Percentiles rank a stretch among this genome's conserved stretches.
Conservation (phyloP, 2,888 invertebrate genomes). For the Cataglyphis rosenhaueri region DNA sequence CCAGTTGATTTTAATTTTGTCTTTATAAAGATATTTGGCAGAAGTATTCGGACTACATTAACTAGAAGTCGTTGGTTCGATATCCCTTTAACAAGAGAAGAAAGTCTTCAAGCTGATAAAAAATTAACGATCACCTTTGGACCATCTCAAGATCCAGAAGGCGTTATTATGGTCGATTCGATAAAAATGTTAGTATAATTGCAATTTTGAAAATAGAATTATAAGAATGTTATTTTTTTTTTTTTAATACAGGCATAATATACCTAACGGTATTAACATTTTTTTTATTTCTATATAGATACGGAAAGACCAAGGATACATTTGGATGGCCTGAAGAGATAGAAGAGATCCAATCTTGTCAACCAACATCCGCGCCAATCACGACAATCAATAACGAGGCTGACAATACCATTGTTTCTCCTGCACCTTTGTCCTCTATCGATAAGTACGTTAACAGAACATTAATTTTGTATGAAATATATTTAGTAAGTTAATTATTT, state of each 20-base stretch:
- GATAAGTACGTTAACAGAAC: conserved; percentile 86
- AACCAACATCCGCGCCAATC: conserved; percentile 81
- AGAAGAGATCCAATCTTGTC: conserved; percentile 89
- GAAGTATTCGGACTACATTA: conserved; percentile 90
- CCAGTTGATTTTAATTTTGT: conserved; percentile 61
- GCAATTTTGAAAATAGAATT: neutral
- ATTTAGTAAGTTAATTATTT: conserved; percentile 40
- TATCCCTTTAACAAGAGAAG: conserved; percentile 96
- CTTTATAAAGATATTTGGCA: conserved; percentile 88
- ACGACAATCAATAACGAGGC: conserved; percentile 83
- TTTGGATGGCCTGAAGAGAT: conserved; percentile 99
- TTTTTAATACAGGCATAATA: neutral
- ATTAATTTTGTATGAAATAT: conserved; percentile 32
- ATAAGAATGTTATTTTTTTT: neutral
- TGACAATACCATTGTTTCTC: conserved; percentile 83
- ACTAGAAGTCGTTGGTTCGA: conserved; percentile 97
- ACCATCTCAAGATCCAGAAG: conserved; percentile 94
- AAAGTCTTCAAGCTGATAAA: conserved; percentile 96
- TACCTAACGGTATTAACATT: neutral
- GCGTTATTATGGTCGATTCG: conserved; percentile 96
- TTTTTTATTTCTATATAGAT: conserved; percentile 86
- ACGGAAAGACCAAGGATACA: conserved; percentile 97
- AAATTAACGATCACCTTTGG: conserved; percentile 94
- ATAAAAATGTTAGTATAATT: conserved; percentile 90
- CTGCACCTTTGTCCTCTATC: conserved; percentile 87